Evolutionary conservation across 2,113 vertebrate species (phyloP).

Genomic region (Emydocephalus ijimae): DNA sequence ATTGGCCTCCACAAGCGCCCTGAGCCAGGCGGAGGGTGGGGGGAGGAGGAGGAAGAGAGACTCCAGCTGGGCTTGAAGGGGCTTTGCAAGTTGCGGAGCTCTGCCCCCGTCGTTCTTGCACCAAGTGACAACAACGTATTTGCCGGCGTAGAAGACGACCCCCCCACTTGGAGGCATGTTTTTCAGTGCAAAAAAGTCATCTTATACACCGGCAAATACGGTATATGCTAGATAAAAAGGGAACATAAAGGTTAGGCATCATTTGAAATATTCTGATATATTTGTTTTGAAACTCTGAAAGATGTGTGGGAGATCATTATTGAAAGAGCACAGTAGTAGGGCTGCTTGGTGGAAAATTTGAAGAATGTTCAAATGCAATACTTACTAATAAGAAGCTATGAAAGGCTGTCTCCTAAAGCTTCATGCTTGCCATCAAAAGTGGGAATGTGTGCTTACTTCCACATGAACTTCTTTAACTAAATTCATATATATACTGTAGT

Average conservation of each 20-base stretch:
- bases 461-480: constrained; percentile 16
- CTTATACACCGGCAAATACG: too few species aligned
- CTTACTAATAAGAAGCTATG: not conserved
- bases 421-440: not conserved
- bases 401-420: not conserved
- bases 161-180: too few species aligned
- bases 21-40: too few species aligned
- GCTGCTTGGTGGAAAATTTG: not conserved
- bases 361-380: not conserved
- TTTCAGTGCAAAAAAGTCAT: too few species aligned
- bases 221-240: not conserved
- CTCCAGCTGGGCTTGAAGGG: too few species aligned
- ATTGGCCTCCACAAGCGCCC: too few species aligned
- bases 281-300: not conserved
- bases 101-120: too few species aligned
- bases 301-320: not conserved
- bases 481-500: not conserved
- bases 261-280: not conserved
- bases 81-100: too few species aligned
- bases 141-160: too few species aligned
- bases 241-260: not conserved
- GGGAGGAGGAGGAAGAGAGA: too few species aligned
- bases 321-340: not conserved
- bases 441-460: not conserved
- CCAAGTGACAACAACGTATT: too few species aligned